Evolutionary conservation across 2,888 invertebrate genomes (phyloP).

Genomic region (Hypercompe scribonia): DNA sequence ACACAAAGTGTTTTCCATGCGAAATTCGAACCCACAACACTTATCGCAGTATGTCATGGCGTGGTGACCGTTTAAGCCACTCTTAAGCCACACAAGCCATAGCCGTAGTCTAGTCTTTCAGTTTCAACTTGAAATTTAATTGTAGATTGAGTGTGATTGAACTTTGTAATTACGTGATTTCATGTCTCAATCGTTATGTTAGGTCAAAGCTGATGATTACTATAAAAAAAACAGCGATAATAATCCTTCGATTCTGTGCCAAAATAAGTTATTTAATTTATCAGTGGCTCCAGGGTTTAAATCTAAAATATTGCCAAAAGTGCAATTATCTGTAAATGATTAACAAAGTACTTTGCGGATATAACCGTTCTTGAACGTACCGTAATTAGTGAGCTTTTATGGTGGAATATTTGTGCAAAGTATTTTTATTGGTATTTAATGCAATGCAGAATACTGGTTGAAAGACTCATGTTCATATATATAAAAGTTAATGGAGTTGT

Average conservation of each 20-base stretch:
- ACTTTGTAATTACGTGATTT: too few species aligned
- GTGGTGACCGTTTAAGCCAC: too few species aligned
- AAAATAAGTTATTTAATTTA: background rate
- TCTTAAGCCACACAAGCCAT: too few species aligned
- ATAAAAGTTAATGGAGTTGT: background rate
- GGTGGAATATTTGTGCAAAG: conserved; percentile 24
- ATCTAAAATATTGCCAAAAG: conserved; percentile 9
- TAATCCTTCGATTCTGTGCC: background rate
- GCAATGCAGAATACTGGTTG: background rate
- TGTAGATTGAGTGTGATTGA: too few species aligned
- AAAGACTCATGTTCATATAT: background rate
- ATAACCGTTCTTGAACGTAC: conserved; percentile 53
- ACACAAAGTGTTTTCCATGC: too few species aligned
- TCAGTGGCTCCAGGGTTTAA: background rate
- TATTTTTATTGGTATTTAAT: conserved; percentile 37
- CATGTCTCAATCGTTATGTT: too few species aligned
- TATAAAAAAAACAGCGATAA: background rate
- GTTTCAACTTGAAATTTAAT: background rate
- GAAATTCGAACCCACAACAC: too few species aligned
- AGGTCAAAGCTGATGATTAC: too few species aligned
- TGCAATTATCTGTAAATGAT: conserved; percentile 34
- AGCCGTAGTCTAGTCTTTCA: too few species aligned
- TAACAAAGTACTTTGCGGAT: conserved; percentile 31
- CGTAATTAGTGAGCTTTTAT: conserved; percentile 47
- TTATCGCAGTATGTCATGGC: too few species aligned